Evolutionary conservation across 1,140 invertebrate species (phyloP), one percentile per base, ranked within the genome.

Genomic region (Stegodyphus dumicola): DNA sequence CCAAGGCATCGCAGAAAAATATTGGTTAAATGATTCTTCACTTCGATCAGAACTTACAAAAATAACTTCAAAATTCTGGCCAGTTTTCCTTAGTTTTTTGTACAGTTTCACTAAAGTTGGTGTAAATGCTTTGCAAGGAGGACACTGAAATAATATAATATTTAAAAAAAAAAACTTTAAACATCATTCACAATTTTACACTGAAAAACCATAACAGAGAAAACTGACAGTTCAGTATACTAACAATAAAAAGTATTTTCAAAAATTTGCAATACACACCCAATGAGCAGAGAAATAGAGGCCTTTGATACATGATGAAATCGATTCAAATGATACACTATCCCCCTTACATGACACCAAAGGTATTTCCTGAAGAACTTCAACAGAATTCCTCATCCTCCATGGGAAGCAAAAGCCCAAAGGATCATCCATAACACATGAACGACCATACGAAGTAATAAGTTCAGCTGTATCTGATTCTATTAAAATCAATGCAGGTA

Each of bases 241-340:
- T 60, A 1, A 60, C 33, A 15, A 15, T 60, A 60, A 60, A 10
- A 60, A 60, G 5, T 5, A 60, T 1, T 60, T 60, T 5, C 15
- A 60, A 2, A 15, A 15, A 60, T 60, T 60, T 60, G 56, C 9
- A 60, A 60, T 60, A 60, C 56, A 10, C 90, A 95, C 95, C 95
- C 95, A 96, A 89, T 95, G 93, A 52, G 95, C 95, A 67, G 95
- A 95, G 89, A 96, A 96, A 89, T 96, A 96, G 88, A 96, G 92
- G 13, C 94, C 95, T 88, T 93, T 93, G 76, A 94, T 92, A 86
- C 93, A 93, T 86, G 93, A 92, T 87, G 89, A 90, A 64, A 92
- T 86, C 13, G 88, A 87, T 11, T 88, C 85, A 56, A 89, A 89
- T 70, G 88, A 85, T n/a, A 90, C 88, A 77, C 89, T 89, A 74